A percentile compares a stretch with the other conserved stretches of the same genome.
Evolutionary conservation across 2,888 invertebrate genomes (phyloP).

Genomic region (Cremastinae sp.): DNA sequence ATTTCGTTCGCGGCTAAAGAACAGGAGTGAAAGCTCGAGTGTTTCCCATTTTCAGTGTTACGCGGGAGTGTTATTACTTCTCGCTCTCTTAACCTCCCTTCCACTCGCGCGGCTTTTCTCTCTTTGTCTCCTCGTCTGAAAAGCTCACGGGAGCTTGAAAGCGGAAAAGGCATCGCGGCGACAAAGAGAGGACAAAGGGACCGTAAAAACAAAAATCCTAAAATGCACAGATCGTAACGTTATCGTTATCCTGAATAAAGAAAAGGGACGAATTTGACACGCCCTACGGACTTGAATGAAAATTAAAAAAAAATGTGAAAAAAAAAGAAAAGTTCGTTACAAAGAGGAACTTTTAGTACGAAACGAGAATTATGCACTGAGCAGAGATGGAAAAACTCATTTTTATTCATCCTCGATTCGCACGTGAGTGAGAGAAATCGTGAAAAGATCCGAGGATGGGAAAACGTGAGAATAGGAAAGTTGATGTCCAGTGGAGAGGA

Average conservation of each 20-base stretch:
- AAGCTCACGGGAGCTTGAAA: constrained; percentile 13
- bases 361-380: constrained; percentile 20
- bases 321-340: constrained; percentile 31
- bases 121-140: neutral
- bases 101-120: constrained; percentile 1
- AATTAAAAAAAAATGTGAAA: neutral
- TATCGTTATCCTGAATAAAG: constrained; percentile 42
- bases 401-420: constrained; percentile 26
- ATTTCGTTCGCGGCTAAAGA: constrained; percentile 34
- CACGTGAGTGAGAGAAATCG: constrained; percentile 43
- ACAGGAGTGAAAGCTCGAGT: constrained; percentile 9
- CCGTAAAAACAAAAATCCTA: constrained; percentile 1
- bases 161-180: neutral
- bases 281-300: neutral
- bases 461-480: constrained; percentile 38
- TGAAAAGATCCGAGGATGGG: constrained; percentile 8
- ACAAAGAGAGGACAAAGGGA: neutral
- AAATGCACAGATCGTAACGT: constrained; percentile 47
- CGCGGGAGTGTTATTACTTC: constrained; percentile 25
- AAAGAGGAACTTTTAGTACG: constrained; percentile 32
- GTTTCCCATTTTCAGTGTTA: constrained; percentile 22
- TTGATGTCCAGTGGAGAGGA: constrained; percentile 21
- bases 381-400: constrained; percentile 23
- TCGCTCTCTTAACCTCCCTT: constrained; percentile 5
- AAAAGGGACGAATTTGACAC: neutral